Percentiles rank a stretch among this genome's conserved stretches.
These are phyloP conservation scores for Saccostrea echinata DNA, from an alignment of 1,140 invertebrate genomes.

Conservation along the genomic window DNA sequence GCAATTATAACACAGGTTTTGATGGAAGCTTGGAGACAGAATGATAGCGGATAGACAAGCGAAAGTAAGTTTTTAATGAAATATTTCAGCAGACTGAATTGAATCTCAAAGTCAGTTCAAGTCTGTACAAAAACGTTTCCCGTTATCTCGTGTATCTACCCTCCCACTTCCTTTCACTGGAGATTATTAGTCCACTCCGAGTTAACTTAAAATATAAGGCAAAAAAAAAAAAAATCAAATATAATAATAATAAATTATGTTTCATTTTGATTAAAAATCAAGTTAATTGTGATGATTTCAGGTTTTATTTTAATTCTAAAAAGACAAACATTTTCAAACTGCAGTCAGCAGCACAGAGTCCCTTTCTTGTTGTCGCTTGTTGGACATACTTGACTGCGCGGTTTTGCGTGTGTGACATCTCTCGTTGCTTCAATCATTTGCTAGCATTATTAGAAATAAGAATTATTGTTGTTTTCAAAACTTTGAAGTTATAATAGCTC, in stretches of 20 bases:
- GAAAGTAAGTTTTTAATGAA: conserved; percentile 24
- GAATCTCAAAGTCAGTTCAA: not conserved
- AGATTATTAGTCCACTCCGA: not conserved
- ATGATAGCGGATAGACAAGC: not conserved
- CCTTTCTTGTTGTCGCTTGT: not conserved
- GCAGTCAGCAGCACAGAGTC: not conserved
- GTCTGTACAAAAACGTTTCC: conserved; percentile 6
- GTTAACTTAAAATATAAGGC: not conserved
- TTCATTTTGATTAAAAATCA: conserved; percentile 1
- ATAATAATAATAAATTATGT: not conserved
- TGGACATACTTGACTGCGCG: not conserved
- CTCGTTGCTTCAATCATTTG: not conserved
- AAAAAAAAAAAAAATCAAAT: not conserved
- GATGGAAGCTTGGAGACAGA: not conserved
- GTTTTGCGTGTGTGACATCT: not conserved
- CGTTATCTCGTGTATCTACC: conserved; percentile 1
- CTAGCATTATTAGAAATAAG: not conserved
- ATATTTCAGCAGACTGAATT: not conserved
- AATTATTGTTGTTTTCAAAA: not conserved
- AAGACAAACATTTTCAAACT: not conserved
- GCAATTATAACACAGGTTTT: conserved; percentile 21
- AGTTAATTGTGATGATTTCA: not conserved
- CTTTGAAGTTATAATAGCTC: conserved; percentile 18
- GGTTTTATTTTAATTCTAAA: not conserved
- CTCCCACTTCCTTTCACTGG: not conserved